Conservation (phyloP, 2,888 invertebrate genomes). For the Thymelicus acteon region DNA sequence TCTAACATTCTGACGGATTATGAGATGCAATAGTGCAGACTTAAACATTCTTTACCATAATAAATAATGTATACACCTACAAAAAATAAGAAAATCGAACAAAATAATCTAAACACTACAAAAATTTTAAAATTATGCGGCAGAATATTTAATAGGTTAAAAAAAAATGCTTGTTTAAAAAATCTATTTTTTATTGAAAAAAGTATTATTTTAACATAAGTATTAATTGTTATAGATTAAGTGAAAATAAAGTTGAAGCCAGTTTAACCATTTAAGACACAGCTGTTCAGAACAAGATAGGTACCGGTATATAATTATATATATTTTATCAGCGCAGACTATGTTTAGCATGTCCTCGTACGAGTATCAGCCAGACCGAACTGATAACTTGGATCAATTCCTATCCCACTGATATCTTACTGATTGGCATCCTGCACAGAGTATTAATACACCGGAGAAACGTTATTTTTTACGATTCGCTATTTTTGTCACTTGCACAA, state of each 20-base stretch:
- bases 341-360: constrained; percentile 8
- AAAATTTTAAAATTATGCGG: too few relatives aligned
- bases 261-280: background rate
- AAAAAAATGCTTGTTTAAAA: too few relatives aligned
- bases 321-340: constrained; percentile 12
- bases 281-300: background rate
- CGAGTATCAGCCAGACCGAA: constrained; percentile 21
- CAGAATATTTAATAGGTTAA: too few relatives aligned
- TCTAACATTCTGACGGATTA: constrained; percentile 28
- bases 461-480: background rate
- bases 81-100: too few relatives aligned
- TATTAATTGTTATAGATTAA: too few relatives aligned
- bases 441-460: background rate
- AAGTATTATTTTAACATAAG: too few relatives aligned
- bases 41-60: too few relatives aligned
- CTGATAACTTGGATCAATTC: constrained; percentile 26
- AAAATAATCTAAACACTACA: too few relatives aligned
- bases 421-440: constrained; percentile 30
- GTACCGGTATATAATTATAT: background rate
- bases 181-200: too few relatives aligned
- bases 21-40: constrained; percentile 20
- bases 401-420: constrained; percentile 25
- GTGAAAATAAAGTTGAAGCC: too few relatives aligned
- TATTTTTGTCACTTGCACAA: too few relatives aligned
- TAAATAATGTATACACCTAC: too few relatives aligned